Evolutionary conservation across 2,888 invertebrate species (phyloP).

Genomic region (Helleia helle): DNA sequence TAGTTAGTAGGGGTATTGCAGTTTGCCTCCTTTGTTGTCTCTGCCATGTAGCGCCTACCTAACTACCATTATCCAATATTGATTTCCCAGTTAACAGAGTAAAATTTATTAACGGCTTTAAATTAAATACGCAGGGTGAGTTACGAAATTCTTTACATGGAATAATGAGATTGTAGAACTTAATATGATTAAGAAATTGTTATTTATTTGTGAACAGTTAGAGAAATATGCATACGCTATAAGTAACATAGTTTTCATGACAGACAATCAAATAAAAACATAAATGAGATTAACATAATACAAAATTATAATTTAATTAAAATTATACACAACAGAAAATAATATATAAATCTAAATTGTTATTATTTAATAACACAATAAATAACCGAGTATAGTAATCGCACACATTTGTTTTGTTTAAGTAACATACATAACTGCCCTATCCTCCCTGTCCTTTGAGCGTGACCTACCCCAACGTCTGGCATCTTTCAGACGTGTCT

Average conservation of each 20-base stretch:
- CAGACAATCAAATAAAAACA: too few relatives aligned
- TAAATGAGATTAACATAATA: too few relatives aligned
- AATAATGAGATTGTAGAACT: too few relatives aligned
- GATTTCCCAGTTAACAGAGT: conserved; percentile 65
- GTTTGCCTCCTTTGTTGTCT: conserved; percentile 32
- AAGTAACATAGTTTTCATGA: too few relatives aligned
- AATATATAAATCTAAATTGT: too few relatives aligned
- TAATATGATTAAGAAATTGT: too few relatives aligned
- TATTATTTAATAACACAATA: too few relatives aligned
- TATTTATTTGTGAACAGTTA: neutral
- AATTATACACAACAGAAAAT: too few relatives aligned
- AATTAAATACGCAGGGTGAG: conserved; percentile 20
- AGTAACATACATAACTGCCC: conserved; percentile 12
- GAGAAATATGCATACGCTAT: neutral
- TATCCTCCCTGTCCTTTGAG: conserved; percentile 25
- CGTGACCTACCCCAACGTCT: conserved; percentile 53
- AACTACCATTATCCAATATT: conserved; percentile 62
- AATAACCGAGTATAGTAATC: too few relatives aligned
- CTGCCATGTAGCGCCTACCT: conserved; percentile 40
- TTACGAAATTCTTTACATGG: too few relatives aligned
- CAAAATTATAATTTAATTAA: too few relatives aligned
- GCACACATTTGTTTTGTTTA: too few relatives aligned
- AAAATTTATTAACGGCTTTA: conserved; percentile 53
- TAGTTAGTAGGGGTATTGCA: conserved; percentile 41
- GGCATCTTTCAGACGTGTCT: conserved; percentile 27